Conservation (phyloP, 1,140 invertebrate species). For the Panagrolaimus sp. region DNA sequence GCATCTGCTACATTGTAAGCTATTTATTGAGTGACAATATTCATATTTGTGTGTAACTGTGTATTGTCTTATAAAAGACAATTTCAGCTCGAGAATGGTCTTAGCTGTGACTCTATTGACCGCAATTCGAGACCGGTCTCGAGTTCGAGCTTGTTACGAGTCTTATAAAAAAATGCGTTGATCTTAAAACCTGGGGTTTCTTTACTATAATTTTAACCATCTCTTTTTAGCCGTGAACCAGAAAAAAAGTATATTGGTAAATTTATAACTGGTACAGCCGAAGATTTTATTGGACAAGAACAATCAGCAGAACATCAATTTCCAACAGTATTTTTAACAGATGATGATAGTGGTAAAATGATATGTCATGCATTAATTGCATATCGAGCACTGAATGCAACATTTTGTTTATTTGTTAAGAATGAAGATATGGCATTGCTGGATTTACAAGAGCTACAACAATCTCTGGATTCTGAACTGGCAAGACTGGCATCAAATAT, state of each 20-base stretch:
- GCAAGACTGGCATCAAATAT: slow-evolving; percentile 25
- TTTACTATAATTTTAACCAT: no score
- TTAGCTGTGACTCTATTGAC: no score
- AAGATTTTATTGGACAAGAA: slow-evolving; percentile 32
- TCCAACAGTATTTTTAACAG: slow-evolving; percentile 25
- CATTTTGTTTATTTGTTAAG: slow-evolving; percentile 29
- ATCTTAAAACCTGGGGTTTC: no score
- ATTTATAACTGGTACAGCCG: slow-evolving; percentile 25
- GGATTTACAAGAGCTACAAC: background rate
- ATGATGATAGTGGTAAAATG: slow-evolving; percentile 1
- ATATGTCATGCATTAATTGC: slow-evolving; percentile 23
- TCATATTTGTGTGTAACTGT: no score
- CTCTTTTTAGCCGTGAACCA: no score
- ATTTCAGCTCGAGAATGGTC: no score
- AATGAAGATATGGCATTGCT: background rate
- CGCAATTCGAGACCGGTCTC: no score
- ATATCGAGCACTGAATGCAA: slow-evolving; percentile 30
- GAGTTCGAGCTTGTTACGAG: no score
- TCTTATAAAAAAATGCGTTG: no score
- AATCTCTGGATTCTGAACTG: slow-evolving; percentile 25
- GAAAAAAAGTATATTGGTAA: slow-evolving; percentile 13
- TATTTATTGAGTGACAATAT: no score
- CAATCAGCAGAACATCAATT: slow-evolving; percentile 20
- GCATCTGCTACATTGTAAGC: background rate
- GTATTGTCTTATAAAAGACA: no score